phyloP scores from a whole-genome alignment of 2,797 vertebrate genomes.

The Macropus fuliginosus region DNA sequence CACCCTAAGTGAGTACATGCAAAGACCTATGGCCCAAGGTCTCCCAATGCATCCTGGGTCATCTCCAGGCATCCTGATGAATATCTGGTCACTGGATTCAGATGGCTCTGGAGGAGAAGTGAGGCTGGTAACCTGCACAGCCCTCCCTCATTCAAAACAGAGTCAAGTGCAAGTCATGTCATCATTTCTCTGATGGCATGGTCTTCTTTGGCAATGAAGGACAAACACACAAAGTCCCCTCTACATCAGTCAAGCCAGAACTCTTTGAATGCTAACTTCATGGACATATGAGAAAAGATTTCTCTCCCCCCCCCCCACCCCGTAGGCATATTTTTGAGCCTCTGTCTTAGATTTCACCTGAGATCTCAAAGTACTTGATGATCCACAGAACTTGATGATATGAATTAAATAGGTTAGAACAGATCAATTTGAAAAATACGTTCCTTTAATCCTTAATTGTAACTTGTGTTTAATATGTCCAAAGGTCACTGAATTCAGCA shows the following conservation, averaged over 20 bases:
- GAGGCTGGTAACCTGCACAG: too few species aligned
- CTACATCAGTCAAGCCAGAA: neutral
- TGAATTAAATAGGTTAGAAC: slow-evolving; percentile 38
- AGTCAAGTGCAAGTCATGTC: too few species aligned
- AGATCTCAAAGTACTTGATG: neutral
- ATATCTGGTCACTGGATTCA: too few species aligned
- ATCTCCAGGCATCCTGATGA: too few species aligned
- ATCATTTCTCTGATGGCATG: too few species aligned
- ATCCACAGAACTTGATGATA: slow-evolving; percentile 21
- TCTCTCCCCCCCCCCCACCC: neutral
- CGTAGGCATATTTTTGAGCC: slow-evolving; percentile 6
- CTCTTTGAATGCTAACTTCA: slow-evolving; percentile 21
- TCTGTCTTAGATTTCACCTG: slow-evolving; percentile 11
- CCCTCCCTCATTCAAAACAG: too few species aligned
- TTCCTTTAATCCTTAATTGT: slow-evolving; percentile 55
- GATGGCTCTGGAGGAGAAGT: too few species aligned
- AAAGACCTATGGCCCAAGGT: too few species aligned
- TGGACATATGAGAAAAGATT: slow-evolving; percentile 31
- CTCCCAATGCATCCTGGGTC: too few species aligned
- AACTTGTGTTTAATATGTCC: slow-evolving; percentile 61
- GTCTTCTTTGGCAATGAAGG: too few species aligned
- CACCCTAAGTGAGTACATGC: too few species aligned
- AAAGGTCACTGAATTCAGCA: slow-evolving; percentile 50
- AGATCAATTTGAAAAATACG: slow-evolving; percentile 38
- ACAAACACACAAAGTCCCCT: neutral